A percentile compares a stretch with the other conserved stretches of the same genome.
Evolutionary conservation across 2,888 invertebrate genomes (phyloP).

Genomic region (Stenolophus ochropezus): DNA sequence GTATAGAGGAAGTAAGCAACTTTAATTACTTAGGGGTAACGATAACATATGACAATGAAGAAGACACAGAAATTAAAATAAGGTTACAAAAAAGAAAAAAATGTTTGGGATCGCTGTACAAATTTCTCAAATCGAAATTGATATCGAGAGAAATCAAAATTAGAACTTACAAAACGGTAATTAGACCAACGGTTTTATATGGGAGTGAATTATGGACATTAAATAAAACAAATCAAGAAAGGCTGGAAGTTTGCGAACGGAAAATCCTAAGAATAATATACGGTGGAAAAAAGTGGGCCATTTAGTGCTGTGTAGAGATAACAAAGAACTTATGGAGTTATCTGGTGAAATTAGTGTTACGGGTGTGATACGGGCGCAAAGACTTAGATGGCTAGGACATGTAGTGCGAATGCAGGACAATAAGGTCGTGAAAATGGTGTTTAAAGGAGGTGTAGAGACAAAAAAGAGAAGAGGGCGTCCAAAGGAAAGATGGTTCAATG

Average conservation of each 20-base stretch:
- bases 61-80: not conserved
- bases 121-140: not conserved
- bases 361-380: not conserved
- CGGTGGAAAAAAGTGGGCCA: not conserved
- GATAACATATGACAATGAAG: not conserved
- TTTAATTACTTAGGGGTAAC: not conserved
- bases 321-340: not conserved
- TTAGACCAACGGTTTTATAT: not conserved
- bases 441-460: too few species aligned
- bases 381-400: not conserved
- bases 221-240: not conserved
- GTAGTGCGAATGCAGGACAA: not conserved
- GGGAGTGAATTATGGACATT: not conserved
- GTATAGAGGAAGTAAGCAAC: not conserved
- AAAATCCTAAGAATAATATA: not conserved
- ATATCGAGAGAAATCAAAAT: not conserved
- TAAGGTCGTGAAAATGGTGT: not conserved
- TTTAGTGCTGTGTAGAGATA: not conserved
- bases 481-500: not conserved
- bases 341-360: not conserved
- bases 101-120: not conserved
- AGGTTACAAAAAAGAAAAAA: not conserved
- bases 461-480: too few species aligned
- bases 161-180: not conserved
- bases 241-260: not conserved